Base-by-base conservation (phyloP, 2,888 invertebrate species). In the Dorcus parallelipipedus region DNA sequence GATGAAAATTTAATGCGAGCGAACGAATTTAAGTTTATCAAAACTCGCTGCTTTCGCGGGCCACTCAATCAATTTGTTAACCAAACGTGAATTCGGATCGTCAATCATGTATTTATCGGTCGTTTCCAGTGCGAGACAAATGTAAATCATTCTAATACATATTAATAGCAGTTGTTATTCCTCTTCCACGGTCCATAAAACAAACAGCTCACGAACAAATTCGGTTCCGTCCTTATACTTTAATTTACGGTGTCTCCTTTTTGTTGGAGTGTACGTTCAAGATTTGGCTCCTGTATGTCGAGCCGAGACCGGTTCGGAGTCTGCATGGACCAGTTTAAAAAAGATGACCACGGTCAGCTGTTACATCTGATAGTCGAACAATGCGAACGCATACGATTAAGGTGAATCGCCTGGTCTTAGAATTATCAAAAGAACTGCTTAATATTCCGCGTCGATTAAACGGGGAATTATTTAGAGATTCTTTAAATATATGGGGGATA, bases 381-480 rank as follows among this genome's bases (percentile, higher is more conserved):
- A 52, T 14, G 9, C 26, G 9, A 38, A 40, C 9, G 52, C 38
- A 59, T 56, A 57, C 54, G 58, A 54, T 58, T 51, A 51, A 38
- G 38, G 47, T 47, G 49, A 52, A 48, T 61, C 47, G 52, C 55
- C 53, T 54, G 48, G 42, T 59, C 61, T 61, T 61, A 33, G 26
- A 33, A 33, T 33, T 33, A 33, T 33, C 48, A 65, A 65, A 63
- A 60, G 64, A 55, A 54, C 61, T 63, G 56, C 55, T 63, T 64
- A 61, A 54, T 63, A 65, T 64, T 62, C 61, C 57, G 55, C 26
- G 26, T 33, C 26, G 26, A 63, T 58, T 63, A 54, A 52, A 63
- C 45, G 48, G 58, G 56, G 62, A 58, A 58, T 58, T 62, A 64
- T 63, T 64, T 65, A 63, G 62, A 66, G 53, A 63, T 61, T 61